A percentile compares a stretch with the other conserved stretches of the same genome.
Evolutionary conservation across 1,140 invertebrate species (phyloP).

Genomic region (Leptopilina clavipes): DNA sequence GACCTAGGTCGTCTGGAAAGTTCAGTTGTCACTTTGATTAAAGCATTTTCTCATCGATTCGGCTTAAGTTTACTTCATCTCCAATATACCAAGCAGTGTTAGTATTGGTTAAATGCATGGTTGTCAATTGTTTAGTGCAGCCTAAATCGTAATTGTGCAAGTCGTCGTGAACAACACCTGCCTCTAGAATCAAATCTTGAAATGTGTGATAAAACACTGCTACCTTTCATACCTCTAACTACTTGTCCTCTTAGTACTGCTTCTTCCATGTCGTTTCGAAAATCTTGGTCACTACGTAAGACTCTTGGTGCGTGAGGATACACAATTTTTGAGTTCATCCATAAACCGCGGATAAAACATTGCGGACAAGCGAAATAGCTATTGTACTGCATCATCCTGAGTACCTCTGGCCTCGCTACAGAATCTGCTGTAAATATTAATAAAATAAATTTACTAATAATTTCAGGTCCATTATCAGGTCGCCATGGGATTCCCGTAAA

Average conservation of each 20-base stretch:
- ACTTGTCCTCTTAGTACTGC: not conserved
- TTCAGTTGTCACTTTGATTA: no score
- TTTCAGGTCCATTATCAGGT: slow-evolving; percentile 1
- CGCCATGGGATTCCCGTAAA: slow-evolving; percentile 30
- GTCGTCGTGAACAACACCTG: slow-evolving; percentile 40
- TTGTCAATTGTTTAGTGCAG: no score
- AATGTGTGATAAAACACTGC: slow-evolving; percentile 37
- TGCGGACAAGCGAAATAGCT: slow-evolving; percentile 28
- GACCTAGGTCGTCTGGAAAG: no score
- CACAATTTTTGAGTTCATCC: not conserved
- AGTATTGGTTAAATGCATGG: no score
- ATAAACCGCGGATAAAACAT: slow-evolving; percentile 14
- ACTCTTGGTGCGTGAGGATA: slow-evolving; percentile 18
- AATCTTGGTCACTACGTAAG: not conserved
- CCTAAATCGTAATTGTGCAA: slow-evolving; percentile 42
- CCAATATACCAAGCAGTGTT: no score
- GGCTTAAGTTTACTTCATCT: no score
- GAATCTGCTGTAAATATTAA: slow-evolving; percentile 33
- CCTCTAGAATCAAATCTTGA: slow-evolving; percentile 40
- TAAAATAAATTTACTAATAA: slow-evolving; percentile 35
- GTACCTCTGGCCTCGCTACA: slow-evolving; percentile 12
- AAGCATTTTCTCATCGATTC: no score
- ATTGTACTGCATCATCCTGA: slow-evolving; percentile 23
- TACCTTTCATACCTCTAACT: slow-evolving; percentile 42
- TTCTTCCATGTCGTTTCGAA: slow-evolving; percentile 3